Conservation (phyloP, 23 tunicate genomes). For the Halocynthia roretzi region DNA sequence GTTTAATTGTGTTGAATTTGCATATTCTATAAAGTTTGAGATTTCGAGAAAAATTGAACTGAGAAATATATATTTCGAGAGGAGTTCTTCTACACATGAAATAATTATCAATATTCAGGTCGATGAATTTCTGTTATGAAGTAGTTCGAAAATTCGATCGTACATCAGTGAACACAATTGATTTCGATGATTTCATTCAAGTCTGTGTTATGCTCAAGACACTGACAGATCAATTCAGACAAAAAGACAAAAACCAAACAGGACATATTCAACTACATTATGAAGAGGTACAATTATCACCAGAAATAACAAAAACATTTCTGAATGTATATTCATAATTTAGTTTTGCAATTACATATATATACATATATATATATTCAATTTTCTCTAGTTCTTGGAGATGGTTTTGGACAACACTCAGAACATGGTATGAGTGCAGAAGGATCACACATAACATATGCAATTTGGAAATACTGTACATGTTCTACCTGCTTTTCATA, state of each 20-base stretch:
- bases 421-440: conserved; percentile 44
- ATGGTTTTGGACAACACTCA: conserved; percentile 83
- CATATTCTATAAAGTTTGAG: too few species aligned
- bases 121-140: conserved; percentile 56
- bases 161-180: conserved; percentile 61
- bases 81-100: background rate
- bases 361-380: background rate
- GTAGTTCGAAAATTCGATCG: conserved; percentile 74
- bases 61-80: too few species aligned
- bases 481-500: too few species aligned
- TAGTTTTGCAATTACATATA: background rate
- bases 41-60: too few species aligned
- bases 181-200: conserved; percentile 93
- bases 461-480: too few species aligned
- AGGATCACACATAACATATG: too few species aligned
- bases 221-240: conserved; percentile 74
- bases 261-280: conserved; percentile 61
- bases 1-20: too few species aligned
- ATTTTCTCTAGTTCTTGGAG: conserved; percentile 72
- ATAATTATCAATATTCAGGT: conserved; percentile 15
- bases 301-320: background rate
- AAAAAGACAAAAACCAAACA: conserved; percentile 62
- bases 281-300: conserved; percentile 50
- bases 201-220: conserved; percentile 77
- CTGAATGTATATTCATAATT: background rate